phyloP scores from a whole-genome alignment of 2,113 vertebrate genomes.

The Uria lomvia region DNA sequence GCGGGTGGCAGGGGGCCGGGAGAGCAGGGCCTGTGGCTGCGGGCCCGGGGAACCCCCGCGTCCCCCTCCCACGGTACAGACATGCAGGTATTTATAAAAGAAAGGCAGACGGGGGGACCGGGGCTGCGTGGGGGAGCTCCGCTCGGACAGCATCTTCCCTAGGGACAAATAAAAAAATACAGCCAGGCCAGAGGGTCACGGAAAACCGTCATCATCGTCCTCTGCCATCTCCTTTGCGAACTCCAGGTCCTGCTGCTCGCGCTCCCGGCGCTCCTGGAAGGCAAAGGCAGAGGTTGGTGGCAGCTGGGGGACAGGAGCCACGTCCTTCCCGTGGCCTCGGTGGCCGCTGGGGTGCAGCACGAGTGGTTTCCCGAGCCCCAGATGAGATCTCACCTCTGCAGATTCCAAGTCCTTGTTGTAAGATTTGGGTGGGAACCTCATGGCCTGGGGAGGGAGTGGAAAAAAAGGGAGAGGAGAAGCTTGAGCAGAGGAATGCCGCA shows the following conservation, averaged over 20 bases:
- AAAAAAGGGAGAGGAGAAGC: background rate
- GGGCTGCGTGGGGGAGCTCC: background rate
- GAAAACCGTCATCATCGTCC: slow-evolving; percentile 95
- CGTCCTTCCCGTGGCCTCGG: accelerated
- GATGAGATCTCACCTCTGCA: slow-evolving; percentile 84
- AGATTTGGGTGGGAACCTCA: slow-evolving; percentile 98
- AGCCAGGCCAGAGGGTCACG: slow-evolving; percentile 73
- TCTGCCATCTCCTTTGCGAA: slow-evolving; percentile 99
- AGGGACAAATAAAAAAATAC: slow-evolving; percentile 35
- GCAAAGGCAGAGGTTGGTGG: background rate
- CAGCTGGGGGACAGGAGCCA: background rate
- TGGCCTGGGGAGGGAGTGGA: slow-evolving; percentile 77
- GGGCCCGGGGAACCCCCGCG: background rate
- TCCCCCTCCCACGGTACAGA: slow-evolving; percentile 21
- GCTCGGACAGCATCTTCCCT: slow-evolving; percentile 26
- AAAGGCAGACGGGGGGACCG: background rate
- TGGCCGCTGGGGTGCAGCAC: accelerated
- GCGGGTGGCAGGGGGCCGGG: background rate
- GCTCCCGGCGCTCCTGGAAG: slow-evolving; percentile 89
- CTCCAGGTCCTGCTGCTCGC: slow-evolving; percentile 97
- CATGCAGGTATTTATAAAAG: slow-evolving; percentile 65
- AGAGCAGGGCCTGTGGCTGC: background rate
- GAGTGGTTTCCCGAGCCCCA: accelerated
- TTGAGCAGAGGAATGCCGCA: background rate
- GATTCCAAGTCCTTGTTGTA: slow-evolving; percentile 99